phyloP scores from a whole-genome alignment of 2,797 vertebrate species.

The Carcharodon carcharias region DNA sequence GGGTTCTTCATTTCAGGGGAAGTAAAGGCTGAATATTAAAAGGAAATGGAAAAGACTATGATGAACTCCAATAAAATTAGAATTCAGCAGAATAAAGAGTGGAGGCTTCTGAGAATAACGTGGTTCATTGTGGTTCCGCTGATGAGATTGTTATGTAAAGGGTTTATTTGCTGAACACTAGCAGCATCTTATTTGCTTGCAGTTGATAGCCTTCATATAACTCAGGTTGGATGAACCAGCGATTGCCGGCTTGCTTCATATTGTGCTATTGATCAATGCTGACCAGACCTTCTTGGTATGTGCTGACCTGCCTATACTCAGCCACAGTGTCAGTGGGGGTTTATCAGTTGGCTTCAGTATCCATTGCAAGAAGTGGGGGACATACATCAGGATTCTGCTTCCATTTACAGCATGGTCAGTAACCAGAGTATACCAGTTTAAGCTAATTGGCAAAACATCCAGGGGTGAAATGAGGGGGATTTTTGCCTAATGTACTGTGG shows the following conservation, averaged over 20 bases:
- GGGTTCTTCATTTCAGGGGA: not conserved
- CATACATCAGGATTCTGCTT: not conserved
- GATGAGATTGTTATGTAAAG: not conserved
- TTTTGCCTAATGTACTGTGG: no score
- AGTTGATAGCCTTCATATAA: not conserved
- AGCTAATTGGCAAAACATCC: not conserved
- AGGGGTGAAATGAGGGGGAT: not conserved
- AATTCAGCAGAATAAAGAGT: not conserved
- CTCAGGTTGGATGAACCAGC: not conserved
- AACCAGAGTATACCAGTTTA: not conserved
- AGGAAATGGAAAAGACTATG: not conserved
- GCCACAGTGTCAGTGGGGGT: not conserved
- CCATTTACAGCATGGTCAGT: not conserved
- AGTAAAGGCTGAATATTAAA: conserved; percentile 7
- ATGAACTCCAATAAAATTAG: conserved; percentile 16
- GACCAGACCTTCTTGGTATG: not conserved
- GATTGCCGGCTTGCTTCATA: not conserved
- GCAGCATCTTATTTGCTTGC: not conserved
- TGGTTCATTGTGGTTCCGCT: not conserved
- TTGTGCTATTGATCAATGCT: not conserved
- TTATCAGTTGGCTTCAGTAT: not conserved
- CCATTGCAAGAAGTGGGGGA: not conserved
- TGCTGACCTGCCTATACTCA: not conserved
- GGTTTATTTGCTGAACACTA: not conserved
- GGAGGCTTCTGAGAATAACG: not conserved